Conservation (phyloP, 2,888 invertebrate genomes). For the Coremacera marginata region DNA sequence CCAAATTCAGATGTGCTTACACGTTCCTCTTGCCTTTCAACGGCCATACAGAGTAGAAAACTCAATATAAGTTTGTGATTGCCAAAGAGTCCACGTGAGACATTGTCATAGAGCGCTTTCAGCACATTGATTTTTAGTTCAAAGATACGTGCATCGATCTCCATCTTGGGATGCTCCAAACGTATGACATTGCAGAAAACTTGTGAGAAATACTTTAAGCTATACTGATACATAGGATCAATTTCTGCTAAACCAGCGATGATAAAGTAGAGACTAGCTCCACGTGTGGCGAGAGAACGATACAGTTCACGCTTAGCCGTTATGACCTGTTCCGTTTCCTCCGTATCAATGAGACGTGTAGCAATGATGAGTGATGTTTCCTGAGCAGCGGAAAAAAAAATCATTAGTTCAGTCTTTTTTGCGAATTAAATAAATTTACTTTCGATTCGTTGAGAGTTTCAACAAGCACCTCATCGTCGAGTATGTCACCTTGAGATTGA, state of each 20-base stretch:
- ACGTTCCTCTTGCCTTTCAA: slow-evolving; percentile 74
- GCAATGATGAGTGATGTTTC: slow-evolving; percentile 92
- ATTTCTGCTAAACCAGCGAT: slow-evolving; percentile 89
- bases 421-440: slow-evolving; percentile 46
- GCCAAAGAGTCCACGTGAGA: slow-evolving; percentile 91
- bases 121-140: slow-evolving; percentile 84
- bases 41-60: slow-evolving; percentile 83
- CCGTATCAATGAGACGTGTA: slow-evolving; percentile 87
- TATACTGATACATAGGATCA: slow-evolving; percentile 97
- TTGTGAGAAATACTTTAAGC: slow-evolving; percentile 86
- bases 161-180: slow-evolving; percentile 77
- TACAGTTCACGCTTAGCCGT: slow-evolving; percentile 89
- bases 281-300: slow-evolving; percentile 86
- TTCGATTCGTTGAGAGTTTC: slow-evolving; percentile 74
- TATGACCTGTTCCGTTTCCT: slow-evolving; percentile 88
- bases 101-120: slow-evolving; percentile 84
- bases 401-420: background rate
- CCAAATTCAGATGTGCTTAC: slow-evolving; percentile 79
- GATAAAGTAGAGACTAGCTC: slow-evolving; percentile 91
- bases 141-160: slow-evolving; percentile 77
- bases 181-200: slow-evolving; percentile 87
- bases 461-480: slow-evolving; percentile 94
- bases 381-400: slow-evolving; percentile 69
- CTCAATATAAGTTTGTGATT: slow-evolving; percentile 91
- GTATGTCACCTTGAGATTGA: slow-evolving; percentile 87